These are phyloP conservation scores for Ectemnius cavifrons DNA, from an alignment of 2,888 invertebrate species.

Conservation along the genomic window DNA sequence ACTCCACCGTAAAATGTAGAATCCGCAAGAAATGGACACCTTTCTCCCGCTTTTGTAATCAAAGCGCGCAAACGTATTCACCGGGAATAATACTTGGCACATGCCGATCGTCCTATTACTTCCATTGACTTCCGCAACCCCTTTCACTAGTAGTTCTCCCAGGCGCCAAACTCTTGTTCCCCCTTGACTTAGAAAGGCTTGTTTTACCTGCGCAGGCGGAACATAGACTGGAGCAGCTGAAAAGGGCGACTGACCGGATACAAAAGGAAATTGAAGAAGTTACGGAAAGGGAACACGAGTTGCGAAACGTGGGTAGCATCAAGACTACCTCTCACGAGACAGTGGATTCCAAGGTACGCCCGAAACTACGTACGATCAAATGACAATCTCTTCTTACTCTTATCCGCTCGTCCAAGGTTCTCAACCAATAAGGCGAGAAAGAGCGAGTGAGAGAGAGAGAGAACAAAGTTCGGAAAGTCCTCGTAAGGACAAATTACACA, in stretches of 20 bases:
- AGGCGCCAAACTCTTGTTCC: too few relatives aligned
- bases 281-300: slow-evolving; percentile 89
- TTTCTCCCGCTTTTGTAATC: slow-evolving; percentile 10
- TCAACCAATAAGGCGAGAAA: slow-evolving; percentile 34
- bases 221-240: slow-evolving; percentile 85
- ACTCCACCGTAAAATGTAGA: background rate
- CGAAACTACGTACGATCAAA: slow-evolving; percentile 10
- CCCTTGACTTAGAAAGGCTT: too few relatives aligned
- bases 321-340: slow-evolving; percentile 80
- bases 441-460: slow-evolving; percentile 49
- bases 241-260: slow-evolving; percentile 83
- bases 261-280: slow-evolving; percentile 94
- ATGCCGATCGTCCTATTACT: too few relatives aligned
- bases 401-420: slow-evolving; percentile 42
- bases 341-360: slow-evolving; percentile 76
- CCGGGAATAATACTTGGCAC: too few relatives aligned
- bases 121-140: too few relatives aligned
- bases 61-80: too few relatives aligned
- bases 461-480: slow-evolving; percentile 33
- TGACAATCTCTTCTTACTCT: background rate
- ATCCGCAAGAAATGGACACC: background rate
- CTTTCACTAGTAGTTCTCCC: too few relatives aligned
- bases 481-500: slow-evolving; percentile 43
- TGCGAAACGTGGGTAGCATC: slow-evolving; percentile 83
- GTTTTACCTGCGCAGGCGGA: slow-evolving; percentile 77